Base-by-base conservation (phyloP, 2,113 vertebrate genomes). In the Pygoscelis adeliae region DNA sequence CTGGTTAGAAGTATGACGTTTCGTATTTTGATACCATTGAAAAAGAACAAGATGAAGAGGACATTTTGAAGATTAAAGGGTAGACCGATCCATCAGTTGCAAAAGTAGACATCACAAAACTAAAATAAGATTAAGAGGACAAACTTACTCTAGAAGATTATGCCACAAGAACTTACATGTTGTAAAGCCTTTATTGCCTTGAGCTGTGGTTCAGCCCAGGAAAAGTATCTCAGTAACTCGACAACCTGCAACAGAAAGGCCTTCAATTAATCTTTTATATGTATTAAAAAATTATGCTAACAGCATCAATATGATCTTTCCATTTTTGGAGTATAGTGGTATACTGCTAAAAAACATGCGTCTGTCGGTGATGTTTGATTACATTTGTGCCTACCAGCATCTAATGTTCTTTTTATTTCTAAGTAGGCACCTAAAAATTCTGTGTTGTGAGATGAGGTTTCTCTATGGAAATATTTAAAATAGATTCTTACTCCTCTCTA, bases 131-230 rank as follows among this genome's bases (percentile, higher is more conserved):
- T 59, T 71, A 89, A 70, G 50, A 40, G 42, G 56, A 11, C 15
- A 78, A 78, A 89, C 18, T 66, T 78, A 81, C 22, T 86, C 52
- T 34, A 72, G 15, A 84, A 81, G 40, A 79, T 38, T 58, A 94
- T 27, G 58, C 11, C 76, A 79, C 25, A 38, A 88, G 50, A 91
- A 98, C 99, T 99, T 97, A 99, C 99, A 97, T 99, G 99, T 80
- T 99, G 99, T 90, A 99, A 98, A 74, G 99, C 99, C 98, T 99
- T 99, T 93, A 99, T 99, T 70, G 99, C 99, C 97, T 99, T 99
- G 79, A 99, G 98, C 96, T 99, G 99, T 72, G 99, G 99, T 71
- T 99, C 99, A 67, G 99, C 99, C 99, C 99, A 99, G 50, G 99
- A 99, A 96, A 99, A 99, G 85, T 99, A 99, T 92, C 99, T 99